Base-by-base conservation (phyloP, 2,113 vertebrate species). In the Lycaon pictus region DNA sequence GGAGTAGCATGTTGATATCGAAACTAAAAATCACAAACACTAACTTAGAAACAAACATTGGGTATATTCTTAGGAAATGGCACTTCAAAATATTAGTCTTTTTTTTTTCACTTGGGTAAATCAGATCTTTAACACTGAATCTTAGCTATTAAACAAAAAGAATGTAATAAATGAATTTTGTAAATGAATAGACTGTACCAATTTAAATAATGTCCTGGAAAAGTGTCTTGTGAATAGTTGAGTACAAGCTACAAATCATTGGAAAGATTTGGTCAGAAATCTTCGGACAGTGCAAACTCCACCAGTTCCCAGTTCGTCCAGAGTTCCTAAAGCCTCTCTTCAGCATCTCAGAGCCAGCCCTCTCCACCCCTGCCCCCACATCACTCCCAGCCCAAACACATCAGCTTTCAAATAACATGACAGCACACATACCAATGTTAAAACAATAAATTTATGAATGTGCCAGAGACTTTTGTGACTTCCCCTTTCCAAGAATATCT, bases 151-250 rank as follows among this genome's bases (percentile, higher is more conserved):
- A 94, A 97, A 93, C 29, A 65, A 35, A 85, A 93, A 91, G 53
- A 83, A 86, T 97, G 12, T 43, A 97, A 95, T 96, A 96, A 98
- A 95, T 94, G 84, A 6, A 62, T 84, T 96, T 94, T 85, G 15
- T 85, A 63, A 95, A 53, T 93, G 93, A 95, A 29, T 48, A 83
- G 67, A 55, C 51, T 55, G 3, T 79, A 48, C 88, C 35, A 84
- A 5, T 63, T 84, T 92, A 74, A 97, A 80, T 77, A 77, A 94
- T 84, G 58, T 88, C 43, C 37, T 91, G 76, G 16, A 92, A 90
- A 12, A 80, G 32, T 85, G 10, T 81, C 16, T 48, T 93, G 20
- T 58, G 62, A 43, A 48, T 88, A 55, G 22, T n/a, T 82, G 74
- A 55, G 35, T 60, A 56, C 11, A 58, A 32, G 23, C 79, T 67